Conservation (phyloP, 2,888 invertebrate species). For the Drosophila acutilabella region DNA sequence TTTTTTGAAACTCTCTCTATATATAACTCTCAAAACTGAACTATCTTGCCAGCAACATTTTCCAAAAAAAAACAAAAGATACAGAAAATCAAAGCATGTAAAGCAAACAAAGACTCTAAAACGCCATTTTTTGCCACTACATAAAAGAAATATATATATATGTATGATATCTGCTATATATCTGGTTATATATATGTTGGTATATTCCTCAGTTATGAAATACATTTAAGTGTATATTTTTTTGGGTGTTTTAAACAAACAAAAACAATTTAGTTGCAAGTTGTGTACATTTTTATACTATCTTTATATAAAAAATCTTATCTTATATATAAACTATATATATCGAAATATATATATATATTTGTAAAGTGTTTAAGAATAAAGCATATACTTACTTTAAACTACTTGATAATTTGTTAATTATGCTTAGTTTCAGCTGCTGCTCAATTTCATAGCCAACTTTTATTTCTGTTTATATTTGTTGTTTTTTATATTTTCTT, state of each 20-base stretch:
- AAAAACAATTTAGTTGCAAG: constrained; percentile 9
- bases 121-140: constrained; percentile 68
- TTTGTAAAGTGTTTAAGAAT: constrained; percentile 69
- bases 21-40: constrained; percentile 33
- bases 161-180: constrained; percentile 19
- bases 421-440: constrained; percentile 4
- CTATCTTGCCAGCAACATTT: constrained; percentile 69
- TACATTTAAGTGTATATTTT: constrained; percentile 33
- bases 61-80: constrained; percentile 39
- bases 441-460: constrained; percentile 1
- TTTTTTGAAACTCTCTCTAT: constrained; percentile 49
- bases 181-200: constrained; percentile 15
- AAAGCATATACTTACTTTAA: constrained; percentile 57
- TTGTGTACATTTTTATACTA: constrained; percentile 67
- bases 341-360: constrained; percentile 35
- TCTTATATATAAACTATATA: constrained; percentile 2
- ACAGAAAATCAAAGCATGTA: constrained; percentile 29
- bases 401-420: constrained; percentile 2
- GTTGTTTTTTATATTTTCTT: constrained; percentile 13
- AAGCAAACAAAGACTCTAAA: constrained; percentile 74
- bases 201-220: constrained; percentile 41
- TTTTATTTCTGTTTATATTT: constrained; percentile 14
- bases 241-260: constrained; percentile 45
- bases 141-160: constrained; percentile 43
- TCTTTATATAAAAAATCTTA: no score